Base-by-base conservation (phyloP, 1,140 invertebrate species). In the Heliconius himera region DNA sequence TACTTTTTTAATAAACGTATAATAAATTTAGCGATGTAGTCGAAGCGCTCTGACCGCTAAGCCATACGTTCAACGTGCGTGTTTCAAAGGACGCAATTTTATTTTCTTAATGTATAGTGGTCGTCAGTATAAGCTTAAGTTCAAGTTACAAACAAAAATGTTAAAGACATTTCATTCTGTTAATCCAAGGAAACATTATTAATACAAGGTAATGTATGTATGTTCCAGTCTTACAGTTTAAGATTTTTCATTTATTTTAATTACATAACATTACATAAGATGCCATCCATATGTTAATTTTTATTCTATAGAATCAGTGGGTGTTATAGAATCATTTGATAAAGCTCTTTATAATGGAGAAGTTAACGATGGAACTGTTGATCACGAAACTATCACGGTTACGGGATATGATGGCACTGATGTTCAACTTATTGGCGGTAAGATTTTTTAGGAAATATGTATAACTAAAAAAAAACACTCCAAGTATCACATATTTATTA, bases 351-450 rank as follows among this genome's bases (percentile, higher is more conserved):
- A 87, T 75, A 81, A 85, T 66, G 91, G 91, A 70, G 73, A 82
- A 49, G 46, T 89, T 11, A 76, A 84, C 56, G 49, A 74, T 18
- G 78, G 76, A 29, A 70, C 56, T 41, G 80, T 92, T 4, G 66
- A 70, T 36, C 91, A 92, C 78, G 91, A 91, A 46, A 20, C 41
- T 4, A 91, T 92, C 70, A 85, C 70, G 22, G 20, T 92, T 29
- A 33, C 49, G 13, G 82, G 81, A 22, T 87, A 81, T 41, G 79
- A 26, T 70, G 89, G 84, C 74, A 73, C 82, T 29, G 81, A 20
- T 60, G 73, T 93, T 13, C 41, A 80, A 38, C 75, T 91, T 70
- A 20, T 73, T 38, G 91, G 91, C 78, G 86, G 91, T 93, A 86
- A 84, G 77, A 78, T 8, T 74, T 9, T 74, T 51, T n/a, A 20